These are phyloP conservation scores for Tetropium fuscum DNA, from an alignment of 2,888 invertebrate species.

Conservation along the genomic window DNA sequence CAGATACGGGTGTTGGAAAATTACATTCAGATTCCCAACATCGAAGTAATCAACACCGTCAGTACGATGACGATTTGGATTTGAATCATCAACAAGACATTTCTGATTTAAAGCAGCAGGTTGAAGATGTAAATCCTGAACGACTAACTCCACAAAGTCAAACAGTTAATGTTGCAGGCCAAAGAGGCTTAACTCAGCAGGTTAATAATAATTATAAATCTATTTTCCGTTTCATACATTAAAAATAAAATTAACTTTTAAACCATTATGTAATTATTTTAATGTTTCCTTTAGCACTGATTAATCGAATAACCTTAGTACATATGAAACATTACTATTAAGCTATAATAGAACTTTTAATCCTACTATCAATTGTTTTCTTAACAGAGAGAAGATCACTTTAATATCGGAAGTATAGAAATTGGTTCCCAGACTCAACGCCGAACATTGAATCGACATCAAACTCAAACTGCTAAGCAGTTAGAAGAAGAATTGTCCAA, in stretches of 20 bases:
- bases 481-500: constrained; percentile 25
- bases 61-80: not conserved
- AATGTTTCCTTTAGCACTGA: not conserved
- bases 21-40: not conserved
- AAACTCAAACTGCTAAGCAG: constrained; percentile 31
- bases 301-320: not conserved
- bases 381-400: not conserved
- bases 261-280: not conserved
- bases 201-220: not conserved
- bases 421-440: constrained; percentile 12
- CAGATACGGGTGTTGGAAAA: not conserved
- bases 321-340: too few relatives aligned
- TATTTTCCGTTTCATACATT: not conserved
- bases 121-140: constrained; percentile 33
- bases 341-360: too few relatives aligned
- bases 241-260: not conserved
- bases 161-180: constrained; percentile 37
- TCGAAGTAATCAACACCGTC: too few relatives aligned
- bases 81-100: constrained; percentile 33
- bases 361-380: too few relatives aligned
- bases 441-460: constrained; percentile 28
- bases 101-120: constrained; percentile 36
- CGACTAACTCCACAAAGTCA: constrained; percentile 36
- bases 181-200: not conserved
- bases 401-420: constrained; percentile 36